These are phyloP conservation scores for Huso huso DNA, from an alignment of 2,797 vertebrate species.

Conservation along the genomic window DNA sequence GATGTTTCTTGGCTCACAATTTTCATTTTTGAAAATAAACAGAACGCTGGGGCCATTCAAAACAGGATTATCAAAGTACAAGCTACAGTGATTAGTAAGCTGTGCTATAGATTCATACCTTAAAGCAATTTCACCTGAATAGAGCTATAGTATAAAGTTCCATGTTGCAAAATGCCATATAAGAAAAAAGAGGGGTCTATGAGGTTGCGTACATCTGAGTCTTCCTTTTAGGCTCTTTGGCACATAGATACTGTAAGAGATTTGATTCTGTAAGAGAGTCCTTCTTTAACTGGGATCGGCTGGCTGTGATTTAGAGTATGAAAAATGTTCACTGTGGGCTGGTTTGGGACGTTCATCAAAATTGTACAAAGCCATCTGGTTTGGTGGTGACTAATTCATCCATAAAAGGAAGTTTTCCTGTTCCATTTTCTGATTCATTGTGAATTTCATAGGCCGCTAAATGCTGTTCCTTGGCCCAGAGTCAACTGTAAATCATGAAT, in stretches of 20 bases:
- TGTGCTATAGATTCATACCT: too few species aligned
- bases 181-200: too few species aligned
- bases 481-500: not conserved
- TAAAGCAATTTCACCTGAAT: too few species aligned
- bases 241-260: not conserved
- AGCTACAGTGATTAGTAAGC: slow-evolving; percentile 1
- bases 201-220: too few species aligned
- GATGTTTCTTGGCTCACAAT: slow-evolving; percentile 39
- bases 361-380: not conserved
- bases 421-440: not conserved
- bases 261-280: not conserved
- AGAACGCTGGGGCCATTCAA: slow-evolving; percentile 38
- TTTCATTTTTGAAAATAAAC: slow-evolving; percentile 46
- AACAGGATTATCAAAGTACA: slow-evolving; percentile 49
- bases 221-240: too few species aligned
- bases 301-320: not conserved
- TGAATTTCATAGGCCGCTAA: not conserved
- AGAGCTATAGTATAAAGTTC: too few species aligned
- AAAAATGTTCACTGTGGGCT: not conserved
- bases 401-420: not conserved
- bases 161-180: too few species aligned
- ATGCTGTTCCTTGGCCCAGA: not conserved
- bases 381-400: slow-evolving; percentile 1
- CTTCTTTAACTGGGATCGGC: not conserved
- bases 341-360: not conserved